Base-by-base conservation (phyloP, 1,140 invertebrate species). In the Orius insidiosus region DNA sequence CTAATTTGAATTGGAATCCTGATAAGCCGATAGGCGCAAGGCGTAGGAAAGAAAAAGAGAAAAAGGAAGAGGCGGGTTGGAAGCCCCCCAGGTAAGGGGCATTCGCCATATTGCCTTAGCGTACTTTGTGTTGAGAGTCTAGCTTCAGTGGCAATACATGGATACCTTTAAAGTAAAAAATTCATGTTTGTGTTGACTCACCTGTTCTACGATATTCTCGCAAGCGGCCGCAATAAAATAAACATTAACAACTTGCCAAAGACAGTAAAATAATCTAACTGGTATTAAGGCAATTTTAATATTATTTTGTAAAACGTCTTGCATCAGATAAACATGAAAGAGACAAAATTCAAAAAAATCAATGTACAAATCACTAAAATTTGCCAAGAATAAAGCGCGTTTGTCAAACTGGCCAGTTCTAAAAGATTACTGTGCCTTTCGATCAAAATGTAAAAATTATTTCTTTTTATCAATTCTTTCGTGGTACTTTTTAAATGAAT, bases 281-380 rank as follows among this genome's bases (percentile, higher is more conserved):
- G 31, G 18, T 11, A 43, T 43, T 10, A 30, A 24, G 11, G 41
- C 9, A 2, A 30, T 4, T 7, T 18, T 7, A 3, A n/a, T 15
- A 31, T 31, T 24, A n/a, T 31, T 16, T 24, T n/a, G 9, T 18
- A 43, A 30, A 5, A 43, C 41, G 16, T 43, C 41, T 43, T 24
- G 18, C 41, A 43, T 43, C n/a, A 30, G 18, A 15, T 43, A 30
- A 43, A 43, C 41, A 43, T n/a, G 10, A 18, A 43, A 5, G 41
- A 43, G 19, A 43, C 41, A 15, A 43, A 43, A 30, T 43, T 43
- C 18, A 43, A 30, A 15, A 43, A 43, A 43, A 43, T 43, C 8
- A 43, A 15, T 2, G 41, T 43, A n/a, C 41, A 43, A 30, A 43
- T 31, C 4, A 43, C 31, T 3, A 43, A 30, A 31, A 32, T 43